Conservation (phyloP, 1,140 invertebrate species). For the Stegodyphus mimosarum region DNA sequence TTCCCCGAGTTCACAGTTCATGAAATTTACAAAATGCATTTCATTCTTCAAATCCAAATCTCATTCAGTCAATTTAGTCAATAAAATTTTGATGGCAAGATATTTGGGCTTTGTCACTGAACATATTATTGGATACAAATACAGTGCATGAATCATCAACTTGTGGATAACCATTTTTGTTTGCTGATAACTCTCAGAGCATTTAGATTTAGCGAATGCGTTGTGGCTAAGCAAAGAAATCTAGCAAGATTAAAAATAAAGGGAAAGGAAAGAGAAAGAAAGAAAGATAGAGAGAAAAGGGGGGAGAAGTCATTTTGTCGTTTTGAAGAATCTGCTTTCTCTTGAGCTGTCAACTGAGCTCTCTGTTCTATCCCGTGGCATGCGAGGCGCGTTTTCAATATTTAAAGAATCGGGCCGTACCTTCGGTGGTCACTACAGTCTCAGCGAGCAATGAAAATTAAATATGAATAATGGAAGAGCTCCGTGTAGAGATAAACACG, state of each 20-base stretch:
- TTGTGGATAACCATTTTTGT: too few species aligned
- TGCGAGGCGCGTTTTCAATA: constrained; percentile 53
- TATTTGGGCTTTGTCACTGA: too few species aligned
- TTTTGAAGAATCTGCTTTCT: neutral
- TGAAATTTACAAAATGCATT: too few species aligned
- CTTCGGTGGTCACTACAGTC: constrained; percentile 49
- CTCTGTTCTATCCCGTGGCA: neutral
- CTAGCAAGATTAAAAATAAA: neutral
- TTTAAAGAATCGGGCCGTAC: constrained; percentile 55
- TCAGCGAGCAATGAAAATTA: constrained; percentile 57
- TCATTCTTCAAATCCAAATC: too few species aligned
- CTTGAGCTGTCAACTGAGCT: constrained; percentile 8
- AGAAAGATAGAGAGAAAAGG: neutral
- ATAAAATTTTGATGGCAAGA: too few species aligned
- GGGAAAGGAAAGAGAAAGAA: neutral
- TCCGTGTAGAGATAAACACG: constrained; percentile 57
- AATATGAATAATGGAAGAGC: constrained; percentile 59
- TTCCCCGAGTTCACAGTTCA: too few species aligned
- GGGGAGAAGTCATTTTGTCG: neutral
- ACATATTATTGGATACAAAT: too few species aligned
- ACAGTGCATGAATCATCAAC: too few species aligned
- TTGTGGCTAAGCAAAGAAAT: neutral
- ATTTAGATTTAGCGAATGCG: too few species aligned
- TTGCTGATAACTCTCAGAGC: too few species aligned
- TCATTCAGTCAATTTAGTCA: too few species aligned